Evolutionary conservation across 2,888 invertebrate genomes (phyloP).

Genomic region (Stegophylla sp.): DNA sequence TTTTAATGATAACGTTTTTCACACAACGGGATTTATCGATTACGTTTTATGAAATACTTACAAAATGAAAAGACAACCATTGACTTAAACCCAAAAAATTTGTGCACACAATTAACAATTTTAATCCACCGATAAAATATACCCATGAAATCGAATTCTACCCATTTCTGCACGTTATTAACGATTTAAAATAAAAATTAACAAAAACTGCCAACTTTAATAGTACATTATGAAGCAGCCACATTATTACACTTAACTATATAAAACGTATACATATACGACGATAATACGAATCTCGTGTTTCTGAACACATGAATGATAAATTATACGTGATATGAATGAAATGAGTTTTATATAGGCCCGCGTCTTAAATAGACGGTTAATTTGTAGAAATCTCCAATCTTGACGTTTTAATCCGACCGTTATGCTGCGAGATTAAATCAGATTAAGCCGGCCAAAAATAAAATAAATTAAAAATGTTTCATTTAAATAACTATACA

Average conservation of each 20-base stretch:
- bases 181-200: not conserved
- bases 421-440: conserved; percentile 17
- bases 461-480: conserved; percentile 22
- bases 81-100: not conserved
- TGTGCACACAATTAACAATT: conserved; percentile 22
- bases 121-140: not conserved
- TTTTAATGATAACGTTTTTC: not conserved
- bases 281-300: not conserved
- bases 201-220: not conserved
- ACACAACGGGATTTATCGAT: not conserved
- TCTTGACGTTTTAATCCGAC: conserved; percentile 19
- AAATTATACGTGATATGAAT: conserved; percentile 3
- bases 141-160: not conserved
- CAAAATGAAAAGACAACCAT: not conserved
- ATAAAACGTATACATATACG: not conserved
- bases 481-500: not conserved
- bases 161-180: not conserved
- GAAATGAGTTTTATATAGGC: conserved; percentile 11
- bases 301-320: conserved; percentile 6
- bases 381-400: conserved; percentile 12
- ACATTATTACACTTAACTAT: not conserved
- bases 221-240: not conserved
- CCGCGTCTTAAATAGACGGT: not conserved
- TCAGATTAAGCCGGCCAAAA: conserved; percentile 3
- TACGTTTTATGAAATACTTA: conserved; percentile 8